Percentiles rank a stretch among this genome's conserved stretches.
These are phyloP conservation scores for Cyrtonyx montezumae DNA, from an alignment of 2,113 vertebrate genomes.

Conservation along the genomic window DNA sequence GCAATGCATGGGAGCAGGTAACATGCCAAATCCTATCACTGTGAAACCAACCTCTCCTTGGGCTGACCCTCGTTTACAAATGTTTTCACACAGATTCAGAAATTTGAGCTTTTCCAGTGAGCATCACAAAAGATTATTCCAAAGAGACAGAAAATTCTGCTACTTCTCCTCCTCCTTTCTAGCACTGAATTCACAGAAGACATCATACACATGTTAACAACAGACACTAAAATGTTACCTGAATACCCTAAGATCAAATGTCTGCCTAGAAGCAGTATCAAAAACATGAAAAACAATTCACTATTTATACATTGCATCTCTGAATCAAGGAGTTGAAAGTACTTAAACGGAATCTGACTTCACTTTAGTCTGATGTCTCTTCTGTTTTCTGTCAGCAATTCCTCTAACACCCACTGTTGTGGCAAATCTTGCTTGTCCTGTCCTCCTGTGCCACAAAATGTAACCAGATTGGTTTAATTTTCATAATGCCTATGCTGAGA, in stretches of 20 bases:
- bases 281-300: background rate
- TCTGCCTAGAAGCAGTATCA: background rate
- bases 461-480: background rate
- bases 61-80: background rate
- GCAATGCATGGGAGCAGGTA: background rate
- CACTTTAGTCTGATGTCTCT: background rate
- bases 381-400: background rate
- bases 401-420: background rate
- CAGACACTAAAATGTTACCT: background rate
- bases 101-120: background rate
- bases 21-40: background rate
- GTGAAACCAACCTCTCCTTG: background rate
- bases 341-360: background rate
- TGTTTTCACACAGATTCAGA: background rate
- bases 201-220: background rate
- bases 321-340: background rate
- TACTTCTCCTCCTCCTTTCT: background rate
- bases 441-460: background rate
- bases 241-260: background rate
- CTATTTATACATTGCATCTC: background rate
- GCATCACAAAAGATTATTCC: background rate
- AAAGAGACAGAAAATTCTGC: background rate
- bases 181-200: background rate
- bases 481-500: background rate
- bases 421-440: background rate